phyloP scores from a whole-genome alignment of 2,113 vertebrate genomes.

The Cavia aperea region DNA sequence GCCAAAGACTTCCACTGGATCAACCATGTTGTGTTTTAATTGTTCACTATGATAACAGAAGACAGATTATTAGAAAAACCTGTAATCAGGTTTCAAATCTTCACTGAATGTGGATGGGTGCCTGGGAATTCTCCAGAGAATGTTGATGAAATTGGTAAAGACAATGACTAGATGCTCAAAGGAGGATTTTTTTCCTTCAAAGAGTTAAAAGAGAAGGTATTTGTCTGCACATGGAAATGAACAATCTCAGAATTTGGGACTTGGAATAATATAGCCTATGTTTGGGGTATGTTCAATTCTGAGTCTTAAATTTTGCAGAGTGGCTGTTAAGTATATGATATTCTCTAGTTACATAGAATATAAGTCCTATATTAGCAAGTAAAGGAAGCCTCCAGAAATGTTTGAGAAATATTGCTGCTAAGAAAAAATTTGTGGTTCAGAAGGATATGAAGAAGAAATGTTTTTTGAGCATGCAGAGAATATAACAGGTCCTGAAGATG shows the following conservation, averaged over 20 bases:
- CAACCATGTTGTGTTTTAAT: neutral
- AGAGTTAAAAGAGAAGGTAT: neutral
- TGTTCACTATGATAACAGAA: neutral
- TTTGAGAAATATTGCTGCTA: neutral
- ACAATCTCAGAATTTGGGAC: neutral
- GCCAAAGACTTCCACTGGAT: neutral
- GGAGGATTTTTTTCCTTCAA: neutral
- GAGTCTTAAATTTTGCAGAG: neutral
- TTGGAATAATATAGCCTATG: neutral
- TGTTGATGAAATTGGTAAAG: neutral
- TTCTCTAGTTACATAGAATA: neutral
- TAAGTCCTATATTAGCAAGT: neutral
- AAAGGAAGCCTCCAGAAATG: neutral
- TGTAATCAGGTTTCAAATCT: neutral
- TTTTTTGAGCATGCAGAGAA: neutral
- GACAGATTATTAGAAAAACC: neutral
- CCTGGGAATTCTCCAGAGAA: neutral
- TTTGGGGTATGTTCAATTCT: neutral
- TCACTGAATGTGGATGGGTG: neutral
- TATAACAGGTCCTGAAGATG: neutral
- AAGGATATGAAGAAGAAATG: neutral
- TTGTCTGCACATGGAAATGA: too few species aligned
- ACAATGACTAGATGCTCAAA: neutral
- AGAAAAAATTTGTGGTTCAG: neutral
- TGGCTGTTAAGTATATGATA: neutral